Evolutionary conservation across 23 tunicate species (phyloP), one percentile per base, ranked within the genome.

Genomic region (Styela plicata): DNA sequence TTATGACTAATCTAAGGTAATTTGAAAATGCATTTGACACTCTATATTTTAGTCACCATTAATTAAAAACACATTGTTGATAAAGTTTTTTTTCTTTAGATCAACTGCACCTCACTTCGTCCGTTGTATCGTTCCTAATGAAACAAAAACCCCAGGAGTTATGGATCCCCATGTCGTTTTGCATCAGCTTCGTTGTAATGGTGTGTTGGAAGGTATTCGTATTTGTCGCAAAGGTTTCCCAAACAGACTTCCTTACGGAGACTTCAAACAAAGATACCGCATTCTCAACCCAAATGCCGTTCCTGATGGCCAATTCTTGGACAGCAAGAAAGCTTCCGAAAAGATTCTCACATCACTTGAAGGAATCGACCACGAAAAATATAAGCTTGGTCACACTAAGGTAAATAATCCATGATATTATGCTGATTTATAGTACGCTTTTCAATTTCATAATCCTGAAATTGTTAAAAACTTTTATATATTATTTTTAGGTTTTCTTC

Each of bases 131-230:
- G 89, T 96, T 85, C 99, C 99, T 22, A 96, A 96, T 85, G 99
- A 96, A 66, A 87, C 63, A 27, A 96, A 96, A 66, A 36, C 74
- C 10, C 94, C 97, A 33, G 99, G 99, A 66, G 57, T 57, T 34
- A 91, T 96, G 97, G 93, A 94, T 23, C 79, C 91, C n/a, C 91
- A 96, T 79, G 86, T 96, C 26, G 97, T 96, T 63, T 80, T 96
- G 16, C 95, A 89, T 83, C 99, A 96, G 88, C 89, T 96, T 2
- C 80, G 99, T 33, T 96, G 99, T 77, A 96, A 96, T 78, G 99
- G 99, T 96, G 99, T 96, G 63, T 70, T 96, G 88, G 99, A 96
- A 91, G 99, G 99, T 80, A 96, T 96, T 74, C 99, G 99, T 87
- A 96, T 96, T 63, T 96, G 99, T 94, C 89, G 99, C 81, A 87